Base-by-base conservation (phyloP, 2,113 vertebrate genomes). In the Osmerus mordax region DNA sequence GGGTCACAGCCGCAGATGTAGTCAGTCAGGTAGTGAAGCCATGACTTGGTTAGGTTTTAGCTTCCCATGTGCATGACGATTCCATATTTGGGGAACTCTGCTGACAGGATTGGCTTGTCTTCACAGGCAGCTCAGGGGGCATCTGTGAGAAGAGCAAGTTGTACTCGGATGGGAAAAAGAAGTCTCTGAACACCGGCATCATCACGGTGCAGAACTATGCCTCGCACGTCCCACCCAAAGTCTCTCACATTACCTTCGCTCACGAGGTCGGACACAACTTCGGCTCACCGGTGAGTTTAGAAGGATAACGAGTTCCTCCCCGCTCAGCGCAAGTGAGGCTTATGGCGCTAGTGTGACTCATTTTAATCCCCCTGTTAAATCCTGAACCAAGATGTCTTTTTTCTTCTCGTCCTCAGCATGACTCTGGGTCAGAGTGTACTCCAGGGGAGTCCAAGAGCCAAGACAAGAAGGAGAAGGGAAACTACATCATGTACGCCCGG, bases 211-310 rank as follows among this genome's bases (percentile, higher is more conserved):
- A 99, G 91, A 99, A 99, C 86, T 99, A 99, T 14, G 97, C 96
- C 62, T 98, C 97, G 75, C 97, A 99, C 19, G 97, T 99, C 3
- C 97, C 97, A 51, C 96, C 97, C 12, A 99, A 99, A 86, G 97
- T 99, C 81, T 99, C 97, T 69, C 97, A 99, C 76, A 99, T 99
- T 80, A 99, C 97, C 65, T 99, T 99, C 84, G 97, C 97, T 53
- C 97, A 99, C 78, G 97, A 99, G 89, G 96, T 99, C 69, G 97
- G 97, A 71, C 97, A 99, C 91, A 99, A 99, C 89, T 99, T 99
- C 84, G 97, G 97, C 69, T 99, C 97, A 66, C 97, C 97, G 83
- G 97, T 99, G 91, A 96, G 97, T 95, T 83, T 72, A 36, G 56
- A 25, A 32, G n/a, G 41, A 47, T 47, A 8, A 47, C 0, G 41